A percentile compares a stretch with the other conserved stretches of the same genome.
Evolutionary conservation across 2,888 invertebrate species (phyloP).

Genomic region (Pheosia gnoma): DNA sequence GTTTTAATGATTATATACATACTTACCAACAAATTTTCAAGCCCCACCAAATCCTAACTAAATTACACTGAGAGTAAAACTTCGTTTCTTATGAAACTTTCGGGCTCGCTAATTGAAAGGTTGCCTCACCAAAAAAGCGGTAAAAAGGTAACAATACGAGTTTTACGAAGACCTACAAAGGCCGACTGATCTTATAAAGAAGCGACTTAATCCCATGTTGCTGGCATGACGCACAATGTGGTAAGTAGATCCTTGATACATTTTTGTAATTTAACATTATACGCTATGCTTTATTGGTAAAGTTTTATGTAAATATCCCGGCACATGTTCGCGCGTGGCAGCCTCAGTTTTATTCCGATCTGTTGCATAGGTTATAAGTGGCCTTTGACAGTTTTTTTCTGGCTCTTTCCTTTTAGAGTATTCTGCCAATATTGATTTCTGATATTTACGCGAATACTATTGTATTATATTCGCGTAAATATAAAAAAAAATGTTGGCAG

Average conservation of each 20-base stretch:
- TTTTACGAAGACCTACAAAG: slow-evolving; percentile 44
- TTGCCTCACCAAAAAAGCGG: slow-evolving; percentile 41
- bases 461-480: too few relatives aligned
- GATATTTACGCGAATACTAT: too few relatives aligned
- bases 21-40: not conserved
- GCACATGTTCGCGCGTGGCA: too few relatives aligned
- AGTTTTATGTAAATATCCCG: too few relatives aligned
- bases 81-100: slow-evolving; percentile 37
- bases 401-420: too few relatives aligned
- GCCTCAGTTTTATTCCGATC: too few relatives aligned
- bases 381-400: too few relatives aligned
- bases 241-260: slow-evolving; percentile 8
- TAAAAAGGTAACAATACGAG: slow-evolving; percentile 42
- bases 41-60: not conserved
- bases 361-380: too few relatives aligned
- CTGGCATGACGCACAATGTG: slow-evolving; percentile 36
- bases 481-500: too few relatives aligned
- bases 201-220: slow-evolving; percentile 37
- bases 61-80: slow-evolving; percentile 19
- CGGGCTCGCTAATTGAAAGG: slow-evolving; percentile 47
- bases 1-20: slow-evolving; percentile 3
- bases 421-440: too few relatives aligned
- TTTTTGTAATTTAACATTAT: not conserved
- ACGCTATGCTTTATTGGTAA: not conserved
- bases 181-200: slow-evolving; percentile 42